A percentile compares a stretch with the other conserved stretches of the same genome.
Evolutionary conservation across 2,113 vertebrate genomes (phyloP).

Genomic region (Archilochus colubris): DNA sequence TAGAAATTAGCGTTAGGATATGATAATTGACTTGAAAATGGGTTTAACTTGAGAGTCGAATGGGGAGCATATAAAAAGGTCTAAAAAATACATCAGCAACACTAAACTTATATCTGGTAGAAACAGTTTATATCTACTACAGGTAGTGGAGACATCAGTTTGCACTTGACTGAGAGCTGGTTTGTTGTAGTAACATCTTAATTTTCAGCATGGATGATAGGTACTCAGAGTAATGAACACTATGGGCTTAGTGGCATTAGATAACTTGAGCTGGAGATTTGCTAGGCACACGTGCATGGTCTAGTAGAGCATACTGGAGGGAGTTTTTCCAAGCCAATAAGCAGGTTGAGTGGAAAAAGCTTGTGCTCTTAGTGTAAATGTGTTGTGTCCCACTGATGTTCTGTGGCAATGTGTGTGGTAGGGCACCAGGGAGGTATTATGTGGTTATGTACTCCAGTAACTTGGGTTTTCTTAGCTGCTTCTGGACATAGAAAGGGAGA

Average conservation of each 20-base stretch:
- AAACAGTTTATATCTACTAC: not conserved
- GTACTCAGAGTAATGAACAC: not conserved
- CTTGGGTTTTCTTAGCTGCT: not conserved
- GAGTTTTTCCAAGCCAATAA: not conserved
- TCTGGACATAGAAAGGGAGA: not conserved
- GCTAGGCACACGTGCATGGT: fast-evolving
- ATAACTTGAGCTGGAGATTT: not conserved
- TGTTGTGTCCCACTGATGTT: not conserved
- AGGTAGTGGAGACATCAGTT: not conserved
- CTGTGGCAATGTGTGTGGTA: not conserved
- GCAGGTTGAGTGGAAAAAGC: not conserved
- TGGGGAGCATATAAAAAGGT: not conserved
- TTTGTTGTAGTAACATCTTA: not conserved
- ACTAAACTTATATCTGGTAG: not conserved
- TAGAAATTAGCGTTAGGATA: not conserved
- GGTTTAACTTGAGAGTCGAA: not conserved
- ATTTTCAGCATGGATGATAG: not conserved
- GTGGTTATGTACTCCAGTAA: not conserved
- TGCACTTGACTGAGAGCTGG: not conserved
- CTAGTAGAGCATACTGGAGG: not conserved
- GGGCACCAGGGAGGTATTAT: not conserved
- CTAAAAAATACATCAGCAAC: not conserved
- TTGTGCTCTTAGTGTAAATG: not conserved
- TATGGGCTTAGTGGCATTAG: not conserved
- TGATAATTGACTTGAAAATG: not conserved